These are phyloP conservation scores for Drosophila biarmipes DNA, from an alignment of 1,140 invertebrate species.

Conservation along the genomic window DNA sequence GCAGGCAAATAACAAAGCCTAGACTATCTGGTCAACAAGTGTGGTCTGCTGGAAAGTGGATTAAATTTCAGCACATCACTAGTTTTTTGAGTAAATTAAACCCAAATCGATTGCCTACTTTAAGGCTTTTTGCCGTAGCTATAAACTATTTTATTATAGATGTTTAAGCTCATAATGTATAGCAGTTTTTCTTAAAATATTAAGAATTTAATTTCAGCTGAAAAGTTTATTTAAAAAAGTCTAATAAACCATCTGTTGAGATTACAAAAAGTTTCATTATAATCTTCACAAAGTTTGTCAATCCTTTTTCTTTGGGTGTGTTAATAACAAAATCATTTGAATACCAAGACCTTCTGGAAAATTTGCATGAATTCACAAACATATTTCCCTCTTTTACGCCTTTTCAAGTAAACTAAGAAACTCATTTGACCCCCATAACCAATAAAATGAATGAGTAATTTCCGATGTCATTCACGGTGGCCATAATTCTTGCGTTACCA, in stretches of 20 bases:
- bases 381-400: neutral
- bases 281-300: neutral
- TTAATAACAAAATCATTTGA: constrained; percentile 6
- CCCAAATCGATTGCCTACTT: neutral
- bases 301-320: neutral
- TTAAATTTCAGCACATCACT: constrained; percentile 1
- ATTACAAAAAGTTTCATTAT: no score
- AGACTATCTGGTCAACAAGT: constrained; percentile 5
- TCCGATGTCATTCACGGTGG: constrained; percentile 11
- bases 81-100: neutral
- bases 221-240: no score
- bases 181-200: no score
- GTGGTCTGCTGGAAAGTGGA: neutral
- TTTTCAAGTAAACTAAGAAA: constrained; percentile 6
- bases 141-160: no score
- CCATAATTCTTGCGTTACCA: constrained; percentile 13
- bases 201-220: no score
- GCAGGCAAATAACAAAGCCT: constrained; percentile 3
- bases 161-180: no score
- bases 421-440: constrained; percentile 7
- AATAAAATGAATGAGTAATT: constrained; percentile 16
- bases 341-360: constrained; percentile 11
- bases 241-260: neutral
- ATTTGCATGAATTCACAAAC: constrained; percentile 8
- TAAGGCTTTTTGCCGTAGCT: neutral